These are phyloP conservation scores for Hydropotes inermis DNA, from an alignment of 2,113 vertebrate species.

Conservation along the genomic window DNA sequence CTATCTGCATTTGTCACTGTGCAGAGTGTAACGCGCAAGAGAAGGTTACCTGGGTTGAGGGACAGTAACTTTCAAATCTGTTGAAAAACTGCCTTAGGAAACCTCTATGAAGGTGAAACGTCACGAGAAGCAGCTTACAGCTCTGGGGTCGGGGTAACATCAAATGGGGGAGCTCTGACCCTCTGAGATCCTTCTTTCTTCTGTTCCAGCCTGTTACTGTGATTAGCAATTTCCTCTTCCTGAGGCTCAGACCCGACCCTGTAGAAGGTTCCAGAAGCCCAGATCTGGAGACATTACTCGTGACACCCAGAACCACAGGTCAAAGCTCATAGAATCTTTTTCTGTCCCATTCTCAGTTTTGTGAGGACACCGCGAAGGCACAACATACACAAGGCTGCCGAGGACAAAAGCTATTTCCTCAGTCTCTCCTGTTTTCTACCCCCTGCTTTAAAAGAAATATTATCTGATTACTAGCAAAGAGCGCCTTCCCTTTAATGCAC, in stretches of 20 bases:
- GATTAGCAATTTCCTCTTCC: background rate
- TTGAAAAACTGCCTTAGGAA: background rate
- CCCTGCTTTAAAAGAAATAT: background rate
- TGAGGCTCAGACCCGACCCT: background rate
- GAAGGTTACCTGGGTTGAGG: no score
- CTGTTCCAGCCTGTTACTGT: background rate
- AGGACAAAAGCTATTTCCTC: background rate
- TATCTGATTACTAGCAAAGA: constrained; percentile 35
- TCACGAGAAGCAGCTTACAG: accelerated
- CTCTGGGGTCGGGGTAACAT: accelerated
- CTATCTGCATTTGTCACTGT: background rate
- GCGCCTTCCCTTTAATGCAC: constrained; percentile 20
- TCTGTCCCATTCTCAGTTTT: background rate
- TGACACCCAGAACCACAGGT: background rate
- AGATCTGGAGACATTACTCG: background rate
- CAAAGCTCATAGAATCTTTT: background rate
- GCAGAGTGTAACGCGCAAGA: background rate
- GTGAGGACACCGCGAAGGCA: background rate
- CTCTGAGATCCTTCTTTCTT: background rate
- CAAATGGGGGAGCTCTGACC: accelerated
- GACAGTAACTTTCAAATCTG: background rate
- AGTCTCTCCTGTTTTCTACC: background rate
- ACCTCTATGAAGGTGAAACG: background rate
- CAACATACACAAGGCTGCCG: background rate
- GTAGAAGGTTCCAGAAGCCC: background rate